Base-by-base conservation (phyloP, 2,888 invertebrate species). In the Abscondita cerata region DNA sequence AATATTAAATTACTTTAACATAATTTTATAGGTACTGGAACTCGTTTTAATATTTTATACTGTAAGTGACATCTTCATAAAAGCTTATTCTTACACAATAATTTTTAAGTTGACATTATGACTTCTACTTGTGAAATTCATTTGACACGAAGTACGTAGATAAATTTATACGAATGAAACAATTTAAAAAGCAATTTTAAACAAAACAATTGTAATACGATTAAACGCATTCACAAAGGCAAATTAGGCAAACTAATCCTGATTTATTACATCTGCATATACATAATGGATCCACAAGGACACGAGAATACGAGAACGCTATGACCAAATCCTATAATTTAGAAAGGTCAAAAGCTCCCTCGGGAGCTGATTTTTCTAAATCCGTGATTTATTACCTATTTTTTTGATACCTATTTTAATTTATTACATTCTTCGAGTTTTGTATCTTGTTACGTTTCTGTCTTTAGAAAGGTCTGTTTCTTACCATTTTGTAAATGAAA, bases 321-420 rank as follows among this genome's bases (percentile, higher is more conserved):
- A 59, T 56, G 59, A 55, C 52, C 58, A 64, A 64, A 64, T 64
- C 63, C n/a, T 59, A 64, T 64, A 64, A 64, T 64, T 64, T 64
- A 64, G 59, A n/a, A 59, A 57, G 54, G 61, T 59, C 59, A 55
- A 58, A 52, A 56, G 56, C 63, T 56, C 63, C 56, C 63, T 47
- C 13, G 59, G 55, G 63, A 59, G 56, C 59, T 56, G 63, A 64
- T 64, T 64, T n/a, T 64, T 64, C 63, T 59, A 59, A 59, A 59
- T 59, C 63, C 63, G 52, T 56, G 59, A 64, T 64, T 64, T 64
- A 64, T 62, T 33, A 31, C 47, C 25, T 50, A 40, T 40, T 52
- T 36, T 58, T 61, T 61, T 54, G 52, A 52, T 47, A 52, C 55
- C 50, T 48, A 33, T 13, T 31, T 44, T 55, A 63, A 53, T 59